Evolutionary conservation across 2,797 vertebrate species (phyloP).

Genomic region (Pagetopsis macropterus): DNA sequence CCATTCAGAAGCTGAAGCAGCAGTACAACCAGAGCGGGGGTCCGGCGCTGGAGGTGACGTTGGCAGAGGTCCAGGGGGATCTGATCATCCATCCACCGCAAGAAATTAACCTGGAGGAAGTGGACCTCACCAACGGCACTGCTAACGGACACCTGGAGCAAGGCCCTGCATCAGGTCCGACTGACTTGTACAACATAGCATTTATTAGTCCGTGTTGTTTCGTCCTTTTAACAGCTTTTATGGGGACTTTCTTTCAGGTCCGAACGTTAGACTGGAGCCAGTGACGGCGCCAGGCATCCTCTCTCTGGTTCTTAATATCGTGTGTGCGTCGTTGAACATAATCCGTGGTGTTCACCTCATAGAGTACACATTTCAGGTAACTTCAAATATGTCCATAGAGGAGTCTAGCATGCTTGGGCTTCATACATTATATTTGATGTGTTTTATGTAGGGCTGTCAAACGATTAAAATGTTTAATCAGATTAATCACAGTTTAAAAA

Average conservation of each 20-base stretch:
- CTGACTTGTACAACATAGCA: not conserved
- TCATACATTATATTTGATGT: not conserved
- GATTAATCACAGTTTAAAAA: too few species aligned
- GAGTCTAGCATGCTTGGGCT: not conserved
- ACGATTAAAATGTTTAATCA: too few species aligned
- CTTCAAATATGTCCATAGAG: not conserved
- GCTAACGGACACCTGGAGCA: conserved; percentile 85
- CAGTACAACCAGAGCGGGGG: conserved; percentile 86
- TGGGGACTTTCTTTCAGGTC: conserved; percentile 70
- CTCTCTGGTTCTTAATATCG: conserved; percentile 94
- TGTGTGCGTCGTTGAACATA: conserved; percentile 95
- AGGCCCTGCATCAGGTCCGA: conserved; percentile 82
- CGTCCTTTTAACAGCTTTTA: not conserved
- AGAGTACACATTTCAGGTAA: conserved; percentile 93
- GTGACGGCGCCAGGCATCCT: conserved; percentile 91
- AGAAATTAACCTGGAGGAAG: conserved; percentile 86
- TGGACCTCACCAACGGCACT: conserved; percentile 83
- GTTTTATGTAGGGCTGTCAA: too few species aligned
- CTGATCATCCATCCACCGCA: conserved; percentile 84
- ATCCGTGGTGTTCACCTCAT: conserved; percentile 94
- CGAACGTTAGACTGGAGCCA: conserved; percentile 87
- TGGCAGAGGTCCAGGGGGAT: conserved; percentile 89
- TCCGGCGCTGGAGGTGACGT: conserved; percentile 76
- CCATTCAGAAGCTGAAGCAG: conserved; percentile 92
- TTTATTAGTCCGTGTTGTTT: not conserved